A percentile compares a stretch with the other conserved stretches of the same genome.
phyloP scores from a whole-genome alignment of 2,888 invertebrate genomes.

The Leptarthrus brevirostris region DNA sequence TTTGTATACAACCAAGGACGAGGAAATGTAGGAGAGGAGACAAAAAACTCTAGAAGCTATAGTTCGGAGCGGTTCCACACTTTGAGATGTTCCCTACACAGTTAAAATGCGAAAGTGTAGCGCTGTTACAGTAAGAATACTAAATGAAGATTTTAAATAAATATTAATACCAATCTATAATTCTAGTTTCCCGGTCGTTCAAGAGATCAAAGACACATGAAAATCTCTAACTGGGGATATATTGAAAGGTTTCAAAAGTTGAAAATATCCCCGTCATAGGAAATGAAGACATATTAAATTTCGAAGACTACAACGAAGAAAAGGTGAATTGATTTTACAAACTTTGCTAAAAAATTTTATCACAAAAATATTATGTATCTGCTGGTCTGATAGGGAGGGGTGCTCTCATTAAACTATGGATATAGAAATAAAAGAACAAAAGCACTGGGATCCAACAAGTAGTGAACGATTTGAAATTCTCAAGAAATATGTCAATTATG shows the following conservation, averaged over 20 bases:
- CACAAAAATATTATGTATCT: constrained; percentile 69
- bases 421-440: constrained; percentile 96
- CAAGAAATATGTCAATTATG: constrained; percentile 89
- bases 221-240: constrained; percentile 94
- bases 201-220: constrained; percentile 94
- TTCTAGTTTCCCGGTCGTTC: constrained; percentile 88
- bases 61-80: constrained; percentile 71
- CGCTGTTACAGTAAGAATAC: constrained; percentile 77
- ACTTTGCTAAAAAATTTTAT: too few relatives aligned
- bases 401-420: constrained; percentile 98
- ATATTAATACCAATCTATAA: not conserved
- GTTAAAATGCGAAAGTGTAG: constrained; percentile 88
- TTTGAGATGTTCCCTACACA: constrained; percentile 86
- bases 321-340: constrained; percentile 66
- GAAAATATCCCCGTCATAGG: constrained; percentile 85
- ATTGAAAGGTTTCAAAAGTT: constrained; percentile 78
- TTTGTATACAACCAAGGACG: constrained; percentile 86
- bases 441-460: constrained; percentile 90
- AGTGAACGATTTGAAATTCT: constrained; percentile 91
- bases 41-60: constrained; percentile 79
- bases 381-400: constrained; percentile 96
- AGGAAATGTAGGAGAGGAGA: constrained; percentile 66
- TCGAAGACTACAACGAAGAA: constrained; percentile 82
- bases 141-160: not conserved
- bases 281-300: constrained; percentile 93